A percentile compares a stretch with the other conserved stretches of the same genome.
Evolutionary conservation across 2,113 vertebrate genomes (phyloP).

Genomic region (Hipposideros armiger): DNA sequence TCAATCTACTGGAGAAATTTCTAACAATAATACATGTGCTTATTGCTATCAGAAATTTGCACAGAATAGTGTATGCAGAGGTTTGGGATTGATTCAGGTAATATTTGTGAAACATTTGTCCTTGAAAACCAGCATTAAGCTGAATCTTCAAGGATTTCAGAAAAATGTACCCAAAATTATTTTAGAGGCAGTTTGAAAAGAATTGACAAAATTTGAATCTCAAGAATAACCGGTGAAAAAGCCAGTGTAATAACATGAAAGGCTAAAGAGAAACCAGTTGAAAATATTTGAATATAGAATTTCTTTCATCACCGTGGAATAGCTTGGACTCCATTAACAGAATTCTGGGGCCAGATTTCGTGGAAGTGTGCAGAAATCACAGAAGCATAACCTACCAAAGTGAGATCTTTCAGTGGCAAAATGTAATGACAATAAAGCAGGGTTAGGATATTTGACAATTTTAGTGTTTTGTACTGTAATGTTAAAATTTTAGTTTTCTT

Average conservation of each 20-base stretch:
- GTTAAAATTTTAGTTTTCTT: background rate
- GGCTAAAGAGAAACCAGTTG: background rate
- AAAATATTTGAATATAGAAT: slow-evolving; percentile 16
- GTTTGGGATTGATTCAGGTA: background rate
- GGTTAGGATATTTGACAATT: background rate
- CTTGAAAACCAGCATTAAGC: slow-evolving; percentile 7
- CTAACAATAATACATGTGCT: background rate
- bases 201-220: slow-evolving; percentile 40
- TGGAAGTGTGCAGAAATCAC: background rate
- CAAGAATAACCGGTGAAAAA: slow-evolving; percentile 14
- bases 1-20: background rate
- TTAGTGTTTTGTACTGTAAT: background rate
- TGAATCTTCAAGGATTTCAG: slow-evolving; percentile 11
- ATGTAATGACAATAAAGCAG: background rate
- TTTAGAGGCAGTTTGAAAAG: slow-evolving; percentile 40
- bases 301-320: background rate
- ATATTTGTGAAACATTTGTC: slow-evolving; percentile 23
- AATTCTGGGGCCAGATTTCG: background rate
- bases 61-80: background rate
- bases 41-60: background rate
- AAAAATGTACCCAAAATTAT: slow-evolving; percentile 27
- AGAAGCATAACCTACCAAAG: background rate
- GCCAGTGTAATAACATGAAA: background rate
- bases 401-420: background rate
- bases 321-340: background rate